Evolutionary conservation across 2,113 vertebrate species (phyloP).

Genomic region (Camelus bactrianus): DNA sequence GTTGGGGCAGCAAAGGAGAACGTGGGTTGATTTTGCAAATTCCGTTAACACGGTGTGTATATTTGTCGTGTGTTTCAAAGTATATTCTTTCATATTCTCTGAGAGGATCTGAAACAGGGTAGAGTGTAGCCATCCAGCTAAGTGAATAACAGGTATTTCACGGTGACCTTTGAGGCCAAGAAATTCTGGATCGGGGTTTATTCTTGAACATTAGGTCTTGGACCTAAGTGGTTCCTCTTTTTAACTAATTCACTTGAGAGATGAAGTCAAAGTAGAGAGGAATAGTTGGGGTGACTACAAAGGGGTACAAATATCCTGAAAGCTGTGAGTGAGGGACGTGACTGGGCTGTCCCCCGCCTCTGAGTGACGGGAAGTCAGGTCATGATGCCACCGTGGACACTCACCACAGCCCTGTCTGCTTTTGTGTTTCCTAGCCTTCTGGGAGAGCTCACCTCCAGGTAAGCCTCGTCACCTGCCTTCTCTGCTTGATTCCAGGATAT

Average conservation of each 20-base stretch:
- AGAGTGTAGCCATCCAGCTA: neutral
- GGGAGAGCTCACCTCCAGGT: constrained; percentile 91
- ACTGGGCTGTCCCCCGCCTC: accelerated
- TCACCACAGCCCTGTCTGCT: neutral
- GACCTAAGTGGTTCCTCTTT: neutral
- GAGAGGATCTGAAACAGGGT: neutral
- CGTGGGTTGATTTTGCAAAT: neutral
- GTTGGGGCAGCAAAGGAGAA: neutral
- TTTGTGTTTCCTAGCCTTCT: constrained; percentile 85
- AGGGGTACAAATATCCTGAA: accelerated
- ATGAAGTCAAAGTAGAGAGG: neutral
- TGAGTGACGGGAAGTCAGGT: accelerated
- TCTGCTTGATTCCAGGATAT: neutral
- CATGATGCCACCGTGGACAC: accelerated
- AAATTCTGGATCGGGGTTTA: neutral
- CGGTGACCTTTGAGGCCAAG: neutral
- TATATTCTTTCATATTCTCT: neutral
- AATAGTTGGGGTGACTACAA: accelerated
- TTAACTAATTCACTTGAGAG: neutral
- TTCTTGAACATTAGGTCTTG: neutral
- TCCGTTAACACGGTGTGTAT: neutral
- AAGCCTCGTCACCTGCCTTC: constrained; percentile 37
- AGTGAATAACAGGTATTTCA: neutral
- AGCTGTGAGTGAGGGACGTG: accelerated
- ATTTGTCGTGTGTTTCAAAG: neutral